A percentile compares a stretch with the other conserved stretches of the same genome.
These are phyloP conservation scores for Pyrrhosoma nymphula DNA, from an alignment of 2,888 invertebrate genomes.

Conservation along the genomic window DNA sequence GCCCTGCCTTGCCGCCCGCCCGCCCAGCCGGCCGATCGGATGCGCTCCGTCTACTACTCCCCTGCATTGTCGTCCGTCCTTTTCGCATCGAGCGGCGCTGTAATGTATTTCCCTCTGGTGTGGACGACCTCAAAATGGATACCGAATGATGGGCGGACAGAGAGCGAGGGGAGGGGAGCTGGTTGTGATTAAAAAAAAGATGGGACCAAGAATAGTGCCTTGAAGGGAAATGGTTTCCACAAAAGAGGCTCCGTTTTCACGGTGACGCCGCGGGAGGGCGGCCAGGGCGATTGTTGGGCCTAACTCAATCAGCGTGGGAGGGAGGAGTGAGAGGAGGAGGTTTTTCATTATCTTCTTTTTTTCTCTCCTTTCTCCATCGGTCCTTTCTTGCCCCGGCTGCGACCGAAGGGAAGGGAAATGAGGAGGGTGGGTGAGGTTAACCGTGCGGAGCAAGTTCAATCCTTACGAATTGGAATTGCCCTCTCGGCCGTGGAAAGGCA, in stretches of 20 bases:
- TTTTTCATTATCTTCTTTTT: background rate
- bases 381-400: background rate
- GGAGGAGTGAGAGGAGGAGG: background rate
- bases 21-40: background rate
- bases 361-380: background rate
- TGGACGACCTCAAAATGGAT: conserved; percentile 58
- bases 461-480: background rate
- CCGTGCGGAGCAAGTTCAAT: background rate
- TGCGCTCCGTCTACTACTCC: conserved; percentile 23
- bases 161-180: background rate
- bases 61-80: conserved; percentile 38
- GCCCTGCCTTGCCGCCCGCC: background rate
- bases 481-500: background rate
- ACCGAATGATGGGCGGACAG: background rate
- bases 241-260: conserved; percentile 25
- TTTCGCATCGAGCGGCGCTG: background rate
- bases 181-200: conserved; percentile 44
- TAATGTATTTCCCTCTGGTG: conserved; percentile 45
- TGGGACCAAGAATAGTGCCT: conserved; percentile 17
- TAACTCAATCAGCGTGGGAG: conserved; percentile 60
- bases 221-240: conserved; percentile 34
- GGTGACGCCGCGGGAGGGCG: conserved; percentile 33
- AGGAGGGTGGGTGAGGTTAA: background rate
- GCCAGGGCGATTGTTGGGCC: conserved; percentile 44
- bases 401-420: background rate